Conservation (phyloP, 2,797 vertebrate species). For the Hydrophis major region DNA sequence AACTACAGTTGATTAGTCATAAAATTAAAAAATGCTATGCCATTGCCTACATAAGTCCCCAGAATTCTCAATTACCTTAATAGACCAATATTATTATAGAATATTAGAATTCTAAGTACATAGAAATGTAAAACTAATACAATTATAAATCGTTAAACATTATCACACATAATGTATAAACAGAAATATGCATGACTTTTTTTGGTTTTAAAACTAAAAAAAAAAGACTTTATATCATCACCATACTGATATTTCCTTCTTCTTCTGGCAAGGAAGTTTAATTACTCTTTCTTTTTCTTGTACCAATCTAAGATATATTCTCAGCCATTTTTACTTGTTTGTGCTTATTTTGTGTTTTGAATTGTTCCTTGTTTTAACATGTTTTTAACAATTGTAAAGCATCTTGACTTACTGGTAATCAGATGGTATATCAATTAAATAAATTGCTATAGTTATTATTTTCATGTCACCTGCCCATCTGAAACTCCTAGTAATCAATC, state of each 20-base stretch:
- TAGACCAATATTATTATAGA: background rate
- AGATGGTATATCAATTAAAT: background rate
- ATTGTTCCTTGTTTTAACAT: background rate
- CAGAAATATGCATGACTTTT: background rate
- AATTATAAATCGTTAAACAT: background rate
- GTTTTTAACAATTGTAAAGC: background rate
- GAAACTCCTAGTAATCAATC: background rate
- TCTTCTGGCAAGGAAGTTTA: background rate
- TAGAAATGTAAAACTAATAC: background rate
- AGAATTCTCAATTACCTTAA: background rate
- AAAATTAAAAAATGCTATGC: background rate
- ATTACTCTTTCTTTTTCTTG: background rate
- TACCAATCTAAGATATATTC: background rate
- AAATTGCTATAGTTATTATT: background rate
- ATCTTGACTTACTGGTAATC: background rate
- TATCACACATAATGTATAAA: background rate
- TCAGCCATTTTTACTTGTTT: background rate
- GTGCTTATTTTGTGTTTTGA: background rate
- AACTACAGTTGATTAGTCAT: background rate
- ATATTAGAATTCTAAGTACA: background rate
- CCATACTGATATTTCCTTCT: background rate
- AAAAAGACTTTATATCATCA: background rate
- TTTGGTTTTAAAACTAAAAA: background rate
- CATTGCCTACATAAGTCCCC: background rate
- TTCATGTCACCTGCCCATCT: background rate